These are phyloP conservation scores for Anhinga rufa DNA, from an alignment of 2,113 vertebrate species.

Conservation along the genomic window DNA sequence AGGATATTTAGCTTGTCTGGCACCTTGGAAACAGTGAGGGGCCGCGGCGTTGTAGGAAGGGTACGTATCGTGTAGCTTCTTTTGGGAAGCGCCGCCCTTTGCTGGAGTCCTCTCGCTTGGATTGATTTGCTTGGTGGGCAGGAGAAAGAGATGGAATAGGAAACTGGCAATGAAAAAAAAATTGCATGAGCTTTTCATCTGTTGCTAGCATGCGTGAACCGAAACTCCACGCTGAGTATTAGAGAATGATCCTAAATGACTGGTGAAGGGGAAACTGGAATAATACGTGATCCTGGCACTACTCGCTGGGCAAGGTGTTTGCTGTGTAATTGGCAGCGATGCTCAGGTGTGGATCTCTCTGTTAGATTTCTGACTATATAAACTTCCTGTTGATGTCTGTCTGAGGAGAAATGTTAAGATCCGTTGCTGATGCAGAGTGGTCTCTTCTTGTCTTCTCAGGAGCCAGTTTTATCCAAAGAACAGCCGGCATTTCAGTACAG, in stretches of 20 bases:
- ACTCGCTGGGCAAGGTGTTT: background rate
- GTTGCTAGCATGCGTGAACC: background rate
- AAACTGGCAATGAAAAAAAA: background rate
- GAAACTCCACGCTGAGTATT: background rate
- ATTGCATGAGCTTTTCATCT: background rate
- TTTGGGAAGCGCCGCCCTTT: rapidly evolving
- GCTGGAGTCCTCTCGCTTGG: background rate
- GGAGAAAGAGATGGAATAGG: background rate
- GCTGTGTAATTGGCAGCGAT: background rate
- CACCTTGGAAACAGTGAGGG: slow-evolving; percentile 93
- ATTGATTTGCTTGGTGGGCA: background rate
- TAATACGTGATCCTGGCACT: background rate
- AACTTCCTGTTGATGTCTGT: background rate
- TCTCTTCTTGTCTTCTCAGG: slow-evolving; percentile 69
- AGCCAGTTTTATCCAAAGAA: slow-evolving; percentile 95
- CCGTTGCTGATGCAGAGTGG: background rate
- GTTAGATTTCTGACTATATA: background rate
- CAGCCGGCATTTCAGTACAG: slow-evolving; percentile 98
- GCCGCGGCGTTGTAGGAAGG: slow-evolving; percentile 92
- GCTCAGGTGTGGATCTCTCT: background rate
- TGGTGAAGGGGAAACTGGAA: background rate
- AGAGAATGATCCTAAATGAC: background rate
- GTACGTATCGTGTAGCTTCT: slow-evolving; percentile 54
- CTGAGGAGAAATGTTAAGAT: background rate
- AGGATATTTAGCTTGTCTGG: slow-evolving; percentile 97